These are phyloP conservation scores for Pipistrellus pipistrellus DNA, from an alignment of 2,797 vertebrate species.

Conservation along the genomic window DNA sequence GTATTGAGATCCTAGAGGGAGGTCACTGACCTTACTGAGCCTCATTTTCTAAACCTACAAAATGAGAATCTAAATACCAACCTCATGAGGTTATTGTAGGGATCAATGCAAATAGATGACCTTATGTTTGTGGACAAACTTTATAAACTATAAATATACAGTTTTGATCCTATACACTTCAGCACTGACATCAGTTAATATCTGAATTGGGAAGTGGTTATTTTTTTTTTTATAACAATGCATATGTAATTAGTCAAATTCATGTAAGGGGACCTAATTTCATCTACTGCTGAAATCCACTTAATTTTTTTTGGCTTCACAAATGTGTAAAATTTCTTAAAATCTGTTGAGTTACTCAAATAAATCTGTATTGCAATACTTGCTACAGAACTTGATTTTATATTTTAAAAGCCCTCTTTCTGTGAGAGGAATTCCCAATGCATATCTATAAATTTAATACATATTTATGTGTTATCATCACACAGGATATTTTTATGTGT, in stretches of 20 bases:
- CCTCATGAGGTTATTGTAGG: neutral
- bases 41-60: neutral
- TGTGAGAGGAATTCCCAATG: slow-evolving; percentile 23
- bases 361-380: neutral
- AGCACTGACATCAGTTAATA: neutral
- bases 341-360: neutral
- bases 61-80: neutral
- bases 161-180: neutral
- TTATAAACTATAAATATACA: neutral
- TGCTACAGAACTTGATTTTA: slow-evolving; percentile 28
- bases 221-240: neutral
- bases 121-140: neutral
- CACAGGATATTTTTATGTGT: neutral
- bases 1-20: neutral
- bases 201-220: neutral
- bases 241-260: neutral
- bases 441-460: neutral
- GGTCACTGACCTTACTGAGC: neutral
- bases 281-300: neutral
- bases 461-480: neutral
- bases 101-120: neutral
- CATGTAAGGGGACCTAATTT: neutral
- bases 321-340: neutral
- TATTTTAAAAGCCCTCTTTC: slow-evolving; percentile 47
- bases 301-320: slow-evolving; percentile 18